A percentile compares a stretch with the other conserved stretches of the same genome.
Evolutionary conservation across 2,113 vertebrate species (phyloP).

Genomic region (Pyxicephalus adspersus): DNA sequence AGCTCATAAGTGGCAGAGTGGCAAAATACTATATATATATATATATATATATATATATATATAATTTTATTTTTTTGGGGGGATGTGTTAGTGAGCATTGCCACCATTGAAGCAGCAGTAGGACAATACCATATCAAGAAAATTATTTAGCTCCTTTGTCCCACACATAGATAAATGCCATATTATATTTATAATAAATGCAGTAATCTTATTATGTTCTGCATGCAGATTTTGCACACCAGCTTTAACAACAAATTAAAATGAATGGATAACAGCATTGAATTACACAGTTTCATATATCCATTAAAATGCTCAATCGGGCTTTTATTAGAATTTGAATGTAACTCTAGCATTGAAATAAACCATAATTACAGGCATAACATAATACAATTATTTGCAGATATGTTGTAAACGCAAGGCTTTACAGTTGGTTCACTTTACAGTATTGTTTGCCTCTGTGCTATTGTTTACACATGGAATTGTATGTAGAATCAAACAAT

Average conservation of each 20-base stretch:
- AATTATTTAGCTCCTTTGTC: too few species aligned
- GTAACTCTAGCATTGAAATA: conserved; percentile 11
- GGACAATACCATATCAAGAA: too few species aligned
- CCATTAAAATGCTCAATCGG: conserved; percentile 5
- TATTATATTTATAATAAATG: neutral
- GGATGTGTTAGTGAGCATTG: too few species aligned
- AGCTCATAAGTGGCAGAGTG: too few species aligned
- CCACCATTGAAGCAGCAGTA: too few species aligned
- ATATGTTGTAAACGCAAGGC: too few species aligned
- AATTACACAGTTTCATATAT: conserved; percentile 6
- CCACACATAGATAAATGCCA: neutral
- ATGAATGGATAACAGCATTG: conserved; percentile 6
- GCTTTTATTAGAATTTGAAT: conserved; percentile 7
- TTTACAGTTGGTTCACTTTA: neutral
- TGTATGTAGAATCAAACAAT: too few species aligned
- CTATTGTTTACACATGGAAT: too few species aligned
- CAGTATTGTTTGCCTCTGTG: too few species aligned
- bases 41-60: too few species aligned
- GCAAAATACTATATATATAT: too few species aligned
- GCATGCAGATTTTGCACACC: neutral
- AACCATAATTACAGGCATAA: conserved; percentile 25
- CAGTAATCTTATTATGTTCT: neutral
- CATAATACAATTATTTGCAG: neutral
- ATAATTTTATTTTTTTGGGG: too few species aligned
- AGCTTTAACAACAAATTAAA: neutral